Percentiles rank a stretch among this genome's conserved stretches.
phyloP scores from a whole-genome alignment of 2,888 invertebrate genomes.

The Frankliniella intonsa region DNA sequence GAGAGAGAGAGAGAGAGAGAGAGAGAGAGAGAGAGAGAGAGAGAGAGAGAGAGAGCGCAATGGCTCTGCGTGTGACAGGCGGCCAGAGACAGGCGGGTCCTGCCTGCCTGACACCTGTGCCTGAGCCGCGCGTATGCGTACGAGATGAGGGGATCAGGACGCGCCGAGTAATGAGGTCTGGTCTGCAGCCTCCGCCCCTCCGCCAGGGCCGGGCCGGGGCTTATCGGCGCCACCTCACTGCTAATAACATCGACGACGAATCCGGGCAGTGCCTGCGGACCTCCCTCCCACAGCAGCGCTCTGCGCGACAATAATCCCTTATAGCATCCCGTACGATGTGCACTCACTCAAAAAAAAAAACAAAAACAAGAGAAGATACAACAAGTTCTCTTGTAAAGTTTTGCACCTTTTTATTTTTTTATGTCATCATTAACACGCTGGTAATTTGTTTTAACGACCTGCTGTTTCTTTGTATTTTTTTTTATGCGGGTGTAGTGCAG shows the following conservation, averaged over 20 bases:
- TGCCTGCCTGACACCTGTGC: neutral
- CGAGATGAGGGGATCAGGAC: neutral
- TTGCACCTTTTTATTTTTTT: neutral
- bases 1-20: neutral
- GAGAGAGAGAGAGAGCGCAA: neutral
- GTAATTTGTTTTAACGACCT: slow-evolving; percentile 14
- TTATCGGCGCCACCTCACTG: too few relatives aligned
- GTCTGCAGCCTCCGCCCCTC: too few relatives aligned
- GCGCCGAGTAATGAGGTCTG: neutral
- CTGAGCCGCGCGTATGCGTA: neutral
- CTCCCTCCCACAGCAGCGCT: too few relatives aligned
- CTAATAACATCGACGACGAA: too few relatives aligned
- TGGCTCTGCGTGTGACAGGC: neutral
- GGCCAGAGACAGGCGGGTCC: neutral
- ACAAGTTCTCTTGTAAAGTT: neutral
- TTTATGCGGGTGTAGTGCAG: neutral
- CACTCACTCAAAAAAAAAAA: neutral
- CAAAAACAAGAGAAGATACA: neutral
- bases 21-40: neutral
- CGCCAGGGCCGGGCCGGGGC: too few relatives aligned
- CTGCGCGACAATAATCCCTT: too few relatives aligned
- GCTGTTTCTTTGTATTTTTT: neutral
- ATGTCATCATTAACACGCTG: neutral
- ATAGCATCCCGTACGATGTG: too few relatives aligned
- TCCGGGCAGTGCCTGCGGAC: too few relatives aligned